Evolutionary conservation across 2,797 vertebrate genomes (phyloP).

Genomic region (Manis pentadactyla): DNA sequence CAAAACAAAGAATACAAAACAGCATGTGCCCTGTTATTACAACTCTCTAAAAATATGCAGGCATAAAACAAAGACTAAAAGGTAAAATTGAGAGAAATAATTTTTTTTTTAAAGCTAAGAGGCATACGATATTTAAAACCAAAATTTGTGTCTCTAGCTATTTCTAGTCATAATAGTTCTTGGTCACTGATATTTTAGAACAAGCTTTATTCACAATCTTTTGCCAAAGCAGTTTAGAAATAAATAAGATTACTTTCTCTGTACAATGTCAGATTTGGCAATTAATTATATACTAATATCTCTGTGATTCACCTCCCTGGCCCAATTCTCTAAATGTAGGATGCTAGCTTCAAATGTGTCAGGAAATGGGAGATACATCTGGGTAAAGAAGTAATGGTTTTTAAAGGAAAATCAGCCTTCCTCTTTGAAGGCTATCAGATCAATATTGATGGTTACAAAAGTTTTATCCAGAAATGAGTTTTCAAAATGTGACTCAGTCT

Average conservation of each 20-base stretch:
- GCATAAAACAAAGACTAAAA: neutral
- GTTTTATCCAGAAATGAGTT: neutral
- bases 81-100: neutral
- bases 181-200: constrained; percentile 6
- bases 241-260: neutral
- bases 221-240: constrained; percentile 33
- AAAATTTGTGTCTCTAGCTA: neutral
- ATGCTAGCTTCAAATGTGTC: neutral
- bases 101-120: neutral
- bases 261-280: neutral
- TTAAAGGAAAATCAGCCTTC: neutral
- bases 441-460: neutral
- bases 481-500: neutral
- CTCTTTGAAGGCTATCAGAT: neutral
- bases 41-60: constrained; percentile 30
- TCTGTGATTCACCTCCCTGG: neutral
- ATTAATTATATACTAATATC: neutral
- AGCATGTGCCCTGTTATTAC: neutral
- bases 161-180: neutral
- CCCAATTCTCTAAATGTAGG: neutral
- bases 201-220: neutral
- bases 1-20: constrained; percentile 61
- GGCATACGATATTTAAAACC: constrained; percentile 13
- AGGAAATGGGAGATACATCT: neutral
- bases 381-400: neutral